Base-by-base conservation (phyloP, 2,797 vertebrate genomes). In the Alauda arvensis region DNA sequence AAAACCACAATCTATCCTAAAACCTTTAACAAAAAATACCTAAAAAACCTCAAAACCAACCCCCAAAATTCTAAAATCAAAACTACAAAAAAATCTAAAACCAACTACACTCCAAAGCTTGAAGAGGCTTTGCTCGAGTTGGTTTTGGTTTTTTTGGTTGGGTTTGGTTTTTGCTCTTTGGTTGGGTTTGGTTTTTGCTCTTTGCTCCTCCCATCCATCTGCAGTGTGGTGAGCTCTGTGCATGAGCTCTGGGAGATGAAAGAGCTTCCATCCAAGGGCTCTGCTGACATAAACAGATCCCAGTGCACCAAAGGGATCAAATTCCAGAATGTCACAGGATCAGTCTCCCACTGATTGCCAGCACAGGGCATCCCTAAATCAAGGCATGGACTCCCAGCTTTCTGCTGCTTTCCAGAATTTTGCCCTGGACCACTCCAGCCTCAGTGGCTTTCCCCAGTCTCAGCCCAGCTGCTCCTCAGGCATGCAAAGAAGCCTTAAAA, bases 401-500 rank as follows among this genome's bases (percentile, higher is more conserved):
- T 1, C 4, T 1, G 18, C 14, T 51, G 48, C 25, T 46, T 37
- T 25, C 10, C n/a, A 23, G 28, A 77, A 14, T 26, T 72, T 15
- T 40, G 19, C 60, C 26, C 68, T 29, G 42, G 11, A 45, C 20
- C 34, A 1, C 53, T 87, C 46, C 53, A 57, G 2, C 0, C 40
- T 8, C 51, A 7, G 23, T 3, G 6, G 18, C 34, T 43, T 18
- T 9, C 20, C 69, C 74, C 9, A 18, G 0, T 40, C 60, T 19
- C 61, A 49, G 68, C 57, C 60, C 81, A 46, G 39, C 11, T 5
- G 16, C 78, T 85, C 72, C 45, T 74, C 56, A 71, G 90, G 84
- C 72, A 85, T 40, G 67, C 59, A 9, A 60, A 83, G 67, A 10
- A 87, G 62, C 85, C 57, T 67, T 3, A 53, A 80, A 92, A 88